A percentile compares a stretch with the other conserved stretches of the same genome.
These are phyloP conservation scores for Avahi laniger DNA, from an alignment of 2,797 vertebrate genomes.

Conservation along the genomic window DNA sequence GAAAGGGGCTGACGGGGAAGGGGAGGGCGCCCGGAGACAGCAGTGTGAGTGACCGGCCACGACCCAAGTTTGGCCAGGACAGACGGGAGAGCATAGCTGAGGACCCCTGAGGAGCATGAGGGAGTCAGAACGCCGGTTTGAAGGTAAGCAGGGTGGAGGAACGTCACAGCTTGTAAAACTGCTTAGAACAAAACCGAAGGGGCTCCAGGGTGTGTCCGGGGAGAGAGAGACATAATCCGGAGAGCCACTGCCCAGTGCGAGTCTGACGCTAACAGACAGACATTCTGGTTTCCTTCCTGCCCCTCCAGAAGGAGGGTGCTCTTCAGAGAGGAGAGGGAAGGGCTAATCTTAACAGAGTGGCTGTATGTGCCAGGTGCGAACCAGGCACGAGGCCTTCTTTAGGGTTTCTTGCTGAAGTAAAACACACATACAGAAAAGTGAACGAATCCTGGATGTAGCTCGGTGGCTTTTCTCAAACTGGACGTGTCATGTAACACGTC, in stretches of 20 bases:
- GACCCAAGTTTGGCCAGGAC: not conserved
- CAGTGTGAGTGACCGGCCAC: accelerated
- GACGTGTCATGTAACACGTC: not conserved
- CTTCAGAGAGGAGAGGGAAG: not conserved
- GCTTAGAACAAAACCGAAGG: not conserved
- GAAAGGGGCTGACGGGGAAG: not conserved
- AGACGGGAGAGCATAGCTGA: not conserved
- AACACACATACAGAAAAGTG: not conserved
- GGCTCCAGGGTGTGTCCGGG: not conserved
- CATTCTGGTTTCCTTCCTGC: not conserved
- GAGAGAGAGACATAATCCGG: not conserved
- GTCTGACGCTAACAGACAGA: not conserved
- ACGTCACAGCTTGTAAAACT: not conserved
- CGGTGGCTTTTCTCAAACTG: not conserved
- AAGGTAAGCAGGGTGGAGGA: not conserved
- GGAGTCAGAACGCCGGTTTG: accelerated
- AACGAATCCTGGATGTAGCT: not conserved
- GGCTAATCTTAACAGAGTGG: not conserved
- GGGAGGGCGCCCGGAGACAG: not conserved
- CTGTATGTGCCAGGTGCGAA: not conserved
- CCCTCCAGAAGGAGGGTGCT: not conserved
- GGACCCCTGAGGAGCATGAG: accelerated
- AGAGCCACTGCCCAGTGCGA: not conserved
- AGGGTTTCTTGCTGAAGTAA: not conserved
- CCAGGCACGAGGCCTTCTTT: not conserved